phyloP scores from a whole-genome alignment of 2,113 vertebrate species.

The Nothoprocta pentlandii region DNA sequence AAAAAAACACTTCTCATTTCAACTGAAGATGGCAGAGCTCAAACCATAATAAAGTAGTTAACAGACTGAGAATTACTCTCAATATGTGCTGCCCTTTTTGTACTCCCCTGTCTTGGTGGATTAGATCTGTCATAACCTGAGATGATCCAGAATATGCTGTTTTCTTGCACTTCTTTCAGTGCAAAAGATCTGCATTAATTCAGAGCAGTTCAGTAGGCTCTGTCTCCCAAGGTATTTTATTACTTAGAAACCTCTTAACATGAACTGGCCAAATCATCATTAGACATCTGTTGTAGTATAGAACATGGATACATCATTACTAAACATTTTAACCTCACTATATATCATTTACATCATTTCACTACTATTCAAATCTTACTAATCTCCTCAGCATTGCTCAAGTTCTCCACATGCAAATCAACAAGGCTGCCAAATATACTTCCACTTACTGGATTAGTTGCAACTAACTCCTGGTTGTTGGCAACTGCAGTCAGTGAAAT shows the following conservation, averaged over 20 bases:
- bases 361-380: neutral
- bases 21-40: neutral
- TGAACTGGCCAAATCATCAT: neutral
- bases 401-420: neutral
- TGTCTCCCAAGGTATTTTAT: neutral
- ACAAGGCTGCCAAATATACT: neutral
- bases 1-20: neutral
- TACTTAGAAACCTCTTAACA: neutral
- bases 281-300: neutral
- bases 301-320: accelerated
- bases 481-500: slow-evolving; percentile 90
- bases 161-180: neutral
- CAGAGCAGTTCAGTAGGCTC: neutral
- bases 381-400: neutral
- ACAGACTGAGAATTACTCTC: neutral
- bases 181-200: neutral
- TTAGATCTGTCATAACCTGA: neutral
- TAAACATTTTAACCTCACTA: accelerated
- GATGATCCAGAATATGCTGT: neutral
- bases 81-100: neutral
- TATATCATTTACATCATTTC: neutral
- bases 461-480: slow-evolving; percentile 92
- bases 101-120: neutral
- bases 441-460: slow-evolving; percentile 91
- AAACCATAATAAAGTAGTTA: neutral